Percentiles rank a stretch among this genome's conserved stretches.
Conservation (phyloP, 2,888 invertebrate species). For the Limnephilus marmoratus region DNA sequence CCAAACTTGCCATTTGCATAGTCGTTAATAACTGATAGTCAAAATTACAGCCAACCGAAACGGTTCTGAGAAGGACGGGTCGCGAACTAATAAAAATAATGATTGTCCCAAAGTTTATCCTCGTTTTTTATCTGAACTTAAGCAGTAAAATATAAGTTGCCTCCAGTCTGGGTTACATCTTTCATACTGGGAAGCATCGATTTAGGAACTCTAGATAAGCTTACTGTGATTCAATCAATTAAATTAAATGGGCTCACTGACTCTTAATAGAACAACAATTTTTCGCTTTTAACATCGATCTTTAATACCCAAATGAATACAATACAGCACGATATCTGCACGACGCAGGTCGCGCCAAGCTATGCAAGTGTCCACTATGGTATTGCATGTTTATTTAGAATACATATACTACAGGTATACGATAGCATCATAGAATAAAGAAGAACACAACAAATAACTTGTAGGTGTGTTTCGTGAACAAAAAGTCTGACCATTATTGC, state of each 20-base stretch:
- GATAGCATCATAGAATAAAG: too few relatives aligned
- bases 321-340: not conserved
- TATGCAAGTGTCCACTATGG: not conserved
- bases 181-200: not conserved
- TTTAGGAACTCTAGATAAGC: not conserved
- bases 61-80: not conserved
- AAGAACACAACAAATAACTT: too few relatives aligned
- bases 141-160: not conserved
- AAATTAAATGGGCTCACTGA: not conserved
- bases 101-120: slow-evolving; percentile 10
- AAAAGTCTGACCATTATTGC: too few relatives aligned
- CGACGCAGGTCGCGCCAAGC: too few relatives aligned
- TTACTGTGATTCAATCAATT: not conserved
- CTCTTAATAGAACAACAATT: not conserved
- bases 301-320: too few relatives aligned
- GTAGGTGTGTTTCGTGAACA: too few relatives aligned
- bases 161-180: not conserved
- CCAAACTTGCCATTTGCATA: not conserved
- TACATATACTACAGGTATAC: too few relatives aligned
- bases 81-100: slow-evolving; percentile 22
- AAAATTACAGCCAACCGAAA: not conserved
- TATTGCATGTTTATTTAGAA: too few relatives aligned
- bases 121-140: slow-evolving; percentile 3
- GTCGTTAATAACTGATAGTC: not conserved
- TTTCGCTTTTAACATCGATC: not conserved